phyloP scores from a whole-genome alignment of 2,797 vertebrate species.

The Craterocephalus amniculus region DNA sequence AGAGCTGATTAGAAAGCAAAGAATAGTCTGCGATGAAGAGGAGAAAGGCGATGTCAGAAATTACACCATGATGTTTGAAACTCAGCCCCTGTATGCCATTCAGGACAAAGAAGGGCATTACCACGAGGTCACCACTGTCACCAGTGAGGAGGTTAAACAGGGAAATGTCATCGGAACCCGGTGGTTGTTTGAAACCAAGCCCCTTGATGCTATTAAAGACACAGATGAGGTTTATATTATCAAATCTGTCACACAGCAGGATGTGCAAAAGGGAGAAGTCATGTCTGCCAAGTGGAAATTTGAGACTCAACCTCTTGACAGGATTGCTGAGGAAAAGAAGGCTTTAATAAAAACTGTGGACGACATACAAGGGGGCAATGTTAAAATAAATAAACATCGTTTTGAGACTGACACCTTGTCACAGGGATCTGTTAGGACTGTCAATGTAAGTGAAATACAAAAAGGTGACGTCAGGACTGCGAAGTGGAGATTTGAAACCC shows the following conservation, averaged over 20 bases:
- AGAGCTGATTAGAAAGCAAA: slow-evolving; percentile 72
- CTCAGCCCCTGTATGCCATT: slow-evolving; percentile 92
- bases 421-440: slow-evolving; percentile 83
- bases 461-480: slow-evolving; percentile 91
- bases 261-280: slow-evolving; percentile 91
- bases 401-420: slow-evolving; percentile 86
- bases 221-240: slow-evolving; percentile 91
- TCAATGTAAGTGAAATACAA: slow-evolving; percentile 91
- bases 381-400: slow-evolving; percentile 83
- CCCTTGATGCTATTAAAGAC: slow-evolving; percentile 90
- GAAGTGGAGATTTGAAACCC: slow-evolving; percentile 94
- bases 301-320: slow-evolving; percentile 93
- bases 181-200: slow-evolving; percentile 97
- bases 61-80: slow-evolving; percentile 94
- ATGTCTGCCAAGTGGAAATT: slow-evolving; percentile 90
- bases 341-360: slow-evolving; percentile 82
- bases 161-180: slow-evolving; percentile 91
- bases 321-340: slow-evolving; percentile 84
- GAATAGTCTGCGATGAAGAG: slow-evolving; percentile 80
- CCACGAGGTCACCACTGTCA: slow-evolving; percentile 94
- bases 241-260: slow-evolving; percentile 92
- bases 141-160: slow-evolving; percentile 90
- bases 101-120: slow-evolving; percentile 91
- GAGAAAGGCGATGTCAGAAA: slow-evolving; percentile 90
- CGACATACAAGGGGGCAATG: slow-evolving; percentile 88